Evolutionary conservation across 2,888 invertebrate species (phyloP).

Genomic region (Gasteruption jaculator): DNA sequence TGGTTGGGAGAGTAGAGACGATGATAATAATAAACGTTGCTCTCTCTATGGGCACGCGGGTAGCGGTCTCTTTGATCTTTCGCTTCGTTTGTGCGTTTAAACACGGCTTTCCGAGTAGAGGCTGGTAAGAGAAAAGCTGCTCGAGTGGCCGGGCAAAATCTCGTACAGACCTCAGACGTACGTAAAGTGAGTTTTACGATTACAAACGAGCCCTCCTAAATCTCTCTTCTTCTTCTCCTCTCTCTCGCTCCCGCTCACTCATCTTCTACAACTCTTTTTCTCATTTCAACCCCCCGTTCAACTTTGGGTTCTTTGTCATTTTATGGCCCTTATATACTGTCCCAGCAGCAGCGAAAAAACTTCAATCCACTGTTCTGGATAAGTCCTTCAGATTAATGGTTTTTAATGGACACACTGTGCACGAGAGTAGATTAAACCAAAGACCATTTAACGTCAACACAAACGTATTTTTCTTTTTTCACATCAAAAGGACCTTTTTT

Average conservation of each 20-base stretch:
- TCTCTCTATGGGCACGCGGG: constrained; percentile 21
- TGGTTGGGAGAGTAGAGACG: constrained; percentile 19
- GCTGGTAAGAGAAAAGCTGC: constrained; percentile 30
- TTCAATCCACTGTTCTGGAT: too few species aligned
- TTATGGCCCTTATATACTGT: too few species aligned
- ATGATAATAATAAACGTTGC: constrained; percentile 43
- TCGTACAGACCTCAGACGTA: constrained; percentile 26
- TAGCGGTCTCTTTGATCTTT: constrained; percentile 42
- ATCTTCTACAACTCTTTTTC: constrained; percentile 3
- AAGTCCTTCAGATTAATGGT: constrained; percentile 31
- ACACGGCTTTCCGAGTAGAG: constrained; percentile 41
- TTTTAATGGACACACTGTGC: constrained; percentile 32
- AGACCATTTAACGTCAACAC: too few species aligned
- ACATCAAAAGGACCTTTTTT: too few species aligned
- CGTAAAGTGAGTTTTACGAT: constrained; percentile 34
- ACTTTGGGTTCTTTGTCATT: neutral
- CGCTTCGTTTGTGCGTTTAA: constrained; percentile 49
- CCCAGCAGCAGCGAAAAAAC: too few species aligned
- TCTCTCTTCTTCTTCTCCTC: constrained; percentile 2
- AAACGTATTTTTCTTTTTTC: too few species aligned
- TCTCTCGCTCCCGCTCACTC: constrained; percentile 9
- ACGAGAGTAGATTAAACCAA: too few species aligned
- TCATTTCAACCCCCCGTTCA: constrained; percentile 3
- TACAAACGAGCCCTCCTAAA: constrained; percentile 29
- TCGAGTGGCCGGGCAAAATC: constrained; percentile 38